Conservation (phyloP, 37 sponge, comb jelly and placozoan genomes). For the Beroe forskalii region DNA sequence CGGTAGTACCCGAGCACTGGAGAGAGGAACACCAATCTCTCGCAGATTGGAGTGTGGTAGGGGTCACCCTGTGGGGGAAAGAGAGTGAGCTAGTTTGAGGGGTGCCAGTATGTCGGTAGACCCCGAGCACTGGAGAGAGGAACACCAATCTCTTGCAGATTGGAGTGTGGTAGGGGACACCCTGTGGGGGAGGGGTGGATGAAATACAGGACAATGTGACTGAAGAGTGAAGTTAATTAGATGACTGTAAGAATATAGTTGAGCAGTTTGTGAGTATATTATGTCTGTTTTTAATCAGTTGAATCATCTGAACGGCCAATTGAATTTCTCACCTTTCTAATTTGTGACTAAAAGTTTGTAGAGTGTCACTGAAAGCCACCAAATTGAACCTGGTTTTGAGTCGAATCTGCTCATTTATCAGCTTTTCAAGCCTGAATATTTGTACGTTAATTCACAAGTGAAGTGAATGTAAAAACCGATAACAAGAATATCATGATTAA, state of each 20-base stretch:
- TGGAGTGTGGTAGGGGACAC: background rate
- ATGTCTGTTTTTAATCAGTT: no score
- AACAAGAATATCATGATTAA: no score
- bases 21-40: constrained; percentile 75
- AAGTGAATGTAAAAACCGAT: no score
- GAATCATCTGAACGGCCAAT: no score
- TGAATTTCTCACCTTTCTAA: no score
- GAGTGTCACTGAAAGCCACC: background rate
- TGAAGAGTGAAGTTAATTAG: no score
- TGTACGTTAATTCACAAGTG: no score
- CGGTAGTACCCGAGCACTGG: constrained; percentile 75
- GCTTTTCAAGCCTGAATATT: constrained; percentile 35
- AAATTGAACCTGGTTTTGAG: constrained; percentile 70
- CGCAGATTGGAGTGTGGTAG: background rate
- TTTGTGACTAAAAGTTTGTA: background rate
- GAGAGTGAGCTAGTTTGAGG: constrained; percentile 69
- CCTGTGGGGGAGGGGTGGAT: no score
- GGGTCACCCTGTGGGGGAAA: constrained; percentile 37
- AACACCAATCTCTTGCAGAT: constrained; percentile 69
- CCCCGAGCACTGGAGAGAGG: constrained; percentile 71
- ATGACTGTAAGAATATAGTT: no score
- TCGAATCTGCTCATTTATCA: constrained; percentile 71
- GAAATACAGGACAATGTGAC: no score
- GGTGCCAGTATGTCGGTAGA: constrained; percentile 77
- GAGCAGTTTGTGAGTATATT: no score